Evolutionary conservation across 2,113 vertebrate genomes (phyloP).

Genomic region (Abramis brama): DNA sequence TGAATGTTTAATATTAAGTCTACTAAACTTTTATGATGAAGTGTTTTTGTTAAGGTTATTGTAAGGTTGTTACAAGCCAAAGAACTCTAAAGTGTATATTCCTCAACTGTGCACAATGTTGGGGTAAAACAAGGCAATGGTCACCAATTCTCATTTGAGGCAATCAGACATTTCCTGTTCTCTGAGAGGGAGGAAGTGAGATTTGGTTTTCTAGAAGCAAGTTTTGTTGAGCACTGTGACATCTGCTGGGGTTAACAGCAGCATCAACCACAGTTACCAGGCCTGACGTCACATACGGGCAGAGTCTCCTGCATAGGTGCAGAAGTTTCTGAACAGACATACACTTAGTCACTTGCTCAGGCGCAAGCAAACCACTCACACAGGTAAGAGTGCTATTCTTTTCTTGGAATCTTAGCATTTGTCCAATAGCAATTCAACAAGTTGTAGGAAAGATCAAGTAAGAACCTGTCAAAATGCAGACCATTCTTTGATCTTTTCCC

Average conservation of each 20-base stretch:
- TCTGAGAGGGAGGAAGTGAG: neutral
- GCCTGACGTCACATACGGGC: neutral
- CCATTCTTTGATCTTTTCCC: neutral
- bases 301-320: neutral
- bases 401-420: neutral
- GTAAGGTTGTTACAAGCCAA: neutral
- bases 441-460: neutral
- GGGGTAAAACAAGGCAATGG: neutral
- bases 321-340: neutral
- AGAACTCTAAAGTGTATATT: neutral
- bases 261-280: constrained; percentile 9
- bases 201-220: neutral
- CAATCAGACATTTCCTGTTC: neutral
- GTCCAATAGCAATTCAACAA: neutral
- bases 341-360: neutral
- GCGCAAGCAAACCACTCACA: neutral
- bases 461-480: neutral
- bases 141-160: neutral
- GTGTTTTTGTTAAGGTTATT: neutral
- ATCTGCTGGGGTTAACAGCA: neutral
- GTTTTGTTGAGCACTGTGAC: neutral
- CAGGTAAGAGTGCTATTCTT: constrained; percentile 27
- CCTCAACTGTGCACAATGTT: neutral
- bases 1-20: too few relatives aligned
- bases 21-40: neutral